These are phyloP conservation scores for Anodontia alba DNA, from an alignment of 2,888 invertebrate species.

Conservation along the genomic window DNA sequence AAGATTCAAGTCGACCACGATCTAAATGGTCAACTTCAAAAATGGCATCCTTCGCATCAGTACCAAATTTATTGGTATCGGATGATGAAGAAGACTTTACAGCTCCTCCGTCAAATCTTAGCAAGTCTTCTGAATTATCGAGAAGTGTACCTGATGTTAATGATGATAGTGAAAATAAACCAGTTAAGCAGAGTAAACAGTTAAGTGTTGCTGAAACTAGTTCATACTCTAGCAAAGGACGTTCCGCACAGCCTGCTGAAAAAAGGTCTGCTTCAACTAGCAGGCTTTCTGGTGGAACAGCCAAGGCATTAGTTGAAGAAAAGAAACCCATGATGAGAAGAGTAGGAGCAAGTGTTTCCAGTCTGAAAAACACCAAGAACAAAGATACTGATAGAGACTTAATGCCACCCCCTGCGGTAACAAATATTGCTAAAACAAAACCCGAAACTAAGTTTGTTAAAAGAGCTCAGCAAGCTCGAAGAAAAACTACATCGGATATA, in stretches of 20 bases:
- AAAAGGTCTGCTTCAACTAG: conserved; percentile 39
- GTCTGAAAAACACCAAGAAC: conserved; percentile 10
- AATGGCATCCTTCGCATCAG: conserved; percentile 67
- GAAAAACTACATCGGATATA: conserved; percentile 70
- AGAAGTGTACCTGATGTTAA: conserved; percentile 67
- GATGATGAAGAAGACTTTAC: conserved; percentile 60
- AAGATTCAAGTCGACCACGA: conserved; percentile 38
- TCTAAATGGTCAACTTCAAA: conserved; percentile 52
- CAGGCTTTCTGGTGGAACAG: conserved; percentile 23
- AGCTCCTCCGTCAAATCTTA: conserved; percentile 52
- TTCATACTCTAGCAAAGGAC: conserved; percentile 7
- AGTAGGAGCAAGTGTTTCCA: conserved; percentile 30
- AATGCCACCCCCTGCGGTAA: conserved; percentile 70
- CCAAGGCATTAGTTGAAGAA: conserved; percentile 21
- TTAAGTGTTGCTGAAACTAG: not conserved
- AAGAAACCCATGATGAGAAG: conserved; percentile 35
- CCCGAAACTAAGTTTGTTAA: conserved; percentile 62
- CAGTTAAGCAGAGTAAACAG: not conserved
- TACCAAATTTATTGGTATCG: conserved; percentile 65
- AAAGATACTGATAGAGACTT: conserved; percentile 58
- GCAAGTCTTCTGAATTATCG: conserved; percentile 35
- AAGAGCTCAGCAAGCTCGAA: conserved; percentile 61
- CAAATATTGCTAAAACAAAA: conserved; percentile 53
- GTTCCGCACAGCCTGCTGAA: conserved; percentile 28
- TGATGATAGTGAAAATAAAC: conserved; percentile 47